These are phyloP conservation scores for Amorpha juglandis DNA, from an alignment of 2,888 invertebrate genomes.

Conservation along the genomic window DNA sequence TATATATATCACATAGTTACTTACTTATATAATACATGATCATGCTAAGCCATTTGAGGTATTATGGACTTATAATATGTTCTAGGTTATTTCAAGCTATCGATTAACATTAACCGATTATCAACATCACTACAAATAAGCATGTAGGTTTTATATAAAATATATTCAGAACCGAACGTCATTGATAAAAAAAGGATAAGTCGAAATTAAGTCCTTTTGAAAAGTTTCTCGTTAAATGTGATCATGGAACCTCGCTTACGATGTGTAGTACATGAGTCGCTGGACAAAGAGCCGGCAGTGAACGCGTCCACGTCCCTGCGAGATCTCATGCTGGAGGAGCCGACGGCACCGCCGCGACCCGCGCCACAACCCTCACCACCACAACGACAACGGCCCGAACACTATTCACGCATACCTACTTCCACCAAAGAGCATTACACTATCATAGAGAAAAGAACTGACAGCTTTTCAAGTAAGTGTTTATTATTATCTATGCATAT, in stretches of 20 bases:
- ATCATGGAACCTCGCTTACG: background rate
- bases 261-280: constrained; percentile 25
- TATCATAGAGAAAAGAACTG: constrained; percentile 60
- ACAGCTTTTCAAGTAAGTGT: constrained; percentile 56
- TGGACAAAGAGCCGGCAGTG: constrained; percentile 43
- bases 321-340: constrained; percentile 56
- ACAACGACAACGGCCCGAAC: constrained; percentile 64
- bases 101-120: no score
- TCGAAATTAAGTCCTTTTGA: no score
- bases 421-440: constrained; percentile 64
- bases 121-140: no score
- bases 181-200: no score
- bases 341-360: constrained; percentile 44
- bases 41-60: no score
- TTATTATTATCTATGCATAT: background rate
- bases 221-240: background rate
- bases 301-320: constrained; percentile 62
- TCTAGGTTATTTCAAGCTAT: no score
- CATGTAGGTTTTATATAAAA: no score
- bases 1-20: no score
- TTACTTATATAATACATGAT: no score
- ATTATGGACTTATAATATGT: no score
- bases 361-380: constrained; percentile 67
- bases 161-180: no score
- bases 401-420: constrained; percentile 69